phyloP scores from a whole-genome alignment of 2,113 vertebrate genomes.

The Dendropsophus ebraccatus region DNA sequence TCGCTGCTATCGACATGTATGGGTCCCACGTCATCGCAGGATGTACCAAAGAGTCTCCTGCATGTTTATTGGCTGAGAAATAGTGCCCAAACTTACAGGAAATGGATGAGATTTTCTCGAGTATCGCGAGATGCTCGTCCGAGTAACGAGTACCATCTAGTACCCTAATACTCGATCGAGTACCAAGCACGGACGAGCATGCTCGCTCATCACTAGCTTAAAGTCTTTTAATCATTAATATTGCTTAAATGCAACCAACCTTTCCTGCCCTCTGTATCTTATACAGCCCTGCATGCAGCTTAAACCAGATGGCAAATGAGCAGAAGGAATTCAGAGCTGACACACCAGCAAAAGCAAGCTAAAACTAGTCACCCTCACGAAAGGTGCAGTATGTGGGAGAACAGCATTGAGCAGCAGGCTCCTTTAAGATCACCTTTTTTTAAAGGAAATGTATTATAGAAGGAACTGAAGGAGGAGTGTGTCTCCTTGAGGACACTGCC shows the following conservation, averaged over 20 bases:
- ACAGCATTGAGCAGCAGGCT: not conserved
- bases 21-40: too few species aligned
- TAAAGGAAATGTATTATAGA: not conserved
- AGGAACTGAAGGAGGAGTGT: not conserved
- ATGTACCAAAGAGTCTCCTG: too few species aligned
- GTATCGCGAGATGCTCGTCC: too few species aligned
- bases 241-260: not conserved
- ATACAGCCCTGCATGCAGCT: not conserved
- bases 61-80: too few species aligned
- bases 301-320: constrained; percentile 5
- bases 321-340: not conserved
- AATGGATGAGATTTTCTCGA: too few species aligned
- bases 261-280: not conserved
- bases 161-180: too few species aligned
- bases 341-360: constrained; percentile 2
- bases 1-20: too few species aligned
- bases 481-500: too few species aligned
- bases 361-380: not conserved
- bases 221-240: not conserved
- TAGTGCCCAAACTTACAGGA: too few species aligned
- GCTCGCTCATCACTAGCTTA: too few species aligned
- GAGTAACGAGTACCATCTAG: too few species aligned
- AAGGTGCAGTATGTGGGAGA: not conserved
- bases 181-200: too few species aligned
- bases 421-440: not conserved